Evolutionary conservation across 1,140 invertebrate species (phyloP), one percentile per base, ranked within the genome.

Genomic region (Calosoma granatense): DNA sequence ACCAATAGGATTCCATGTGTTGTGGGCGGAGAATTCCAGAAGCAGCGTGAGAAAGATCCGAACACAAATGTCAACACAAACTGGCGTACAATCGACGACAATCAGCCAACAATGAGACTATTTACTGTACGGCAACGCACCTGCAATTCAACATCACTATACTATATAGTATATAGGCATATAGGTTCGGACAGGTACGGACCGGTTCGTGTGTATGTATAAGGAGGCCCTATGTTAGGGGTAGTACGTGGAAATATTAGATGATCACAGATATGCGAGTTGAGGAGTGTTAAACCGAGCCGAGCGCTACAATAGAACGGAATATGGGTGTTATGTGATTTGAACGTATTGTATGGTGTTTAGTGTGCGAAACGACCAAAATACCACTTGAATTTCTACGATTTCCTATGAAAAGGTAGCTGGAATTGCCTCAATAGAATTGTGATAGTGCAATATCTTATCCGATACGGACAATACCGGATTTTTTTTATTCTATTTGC

Each of bases 21-120:
- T 47, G 41, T 47, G 41, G 41, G 41, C 17, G 15, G 41, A 17
- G 41, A n/a, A n/a, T n/a, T 17, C 17, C 4, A 47, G 41, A 17
- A 47, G 17, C 41, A 47, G 41, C 41, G 41, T 47, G 41, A 47
- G 41, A 47, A 47, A 9, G 41, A 47, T 47, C 15, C 15, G 17
- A 12, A 47, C 41, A 47, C 41, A 47, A 17, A 47, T 47, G 41
- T 47, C 41, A 47, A 47, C 41, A 47, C 41, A 47, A 47, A 47
- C 41, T 17, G 41, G 41, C 4, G 17, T 47, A 47, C 41, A 47
- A 47, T 47, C 41, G 41, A 6, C 41, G 6, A 47, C 41, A 47
- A 47, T 47, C 41, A 17, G 17, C 41, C 9, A 17, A 47, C 41
- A 47, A 47, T 47, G 17, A 9, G 41, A 6, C 6, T 47, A 47